Evolutionary conservation across 2,888 invertebrate species (phyloP).

Genomic region (Aricia artaxerxes): DNA sequence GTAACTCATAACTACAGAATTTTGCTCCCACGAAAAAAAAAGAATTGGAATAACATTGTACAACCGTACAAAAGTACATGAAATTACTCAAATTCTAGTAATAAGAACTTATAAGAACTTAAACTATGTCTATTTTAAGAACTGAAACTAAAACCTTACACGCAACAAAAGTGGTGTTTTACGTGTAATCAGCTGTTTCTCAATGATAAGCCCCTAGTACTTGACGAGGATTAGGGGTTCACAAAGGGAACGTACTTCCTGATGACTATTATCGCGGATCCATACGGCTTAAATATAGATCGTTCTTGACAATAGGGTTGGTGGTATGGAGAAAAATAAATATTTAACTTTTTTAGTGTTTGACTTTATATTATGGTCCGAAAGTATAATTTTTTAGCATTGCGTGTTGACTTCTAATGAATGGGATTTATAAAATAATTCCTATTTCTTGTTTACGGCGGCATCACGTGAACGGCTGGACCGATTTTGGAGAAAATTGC

Average conservation of each 20-base stretch:
- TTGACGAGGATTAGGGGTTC: constrained; percentile 22
- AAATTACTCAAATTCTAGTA: neutral
- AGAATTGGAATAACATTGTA: no score
- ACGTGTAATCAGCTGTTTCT: constrained; percentile 19
- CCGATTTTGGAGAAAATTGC: no score
- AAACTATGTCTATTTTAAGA: neutral
- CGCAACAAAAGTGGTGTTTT: neutral
- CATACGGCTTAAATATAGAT: constrained; percentile 19
- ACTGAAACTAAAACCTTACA: neutral
- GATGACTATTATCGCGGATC: constrained; percentile 23
- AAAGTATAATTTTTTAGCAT: neutral
- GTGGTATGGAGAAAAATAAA: neutral
- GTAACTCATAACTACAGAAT: no score
- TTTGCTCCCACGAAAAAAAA: no score
- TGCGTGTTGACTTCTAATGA: no score
- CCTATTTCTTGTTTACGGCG: no score
- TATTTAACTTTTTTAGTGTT: no score
- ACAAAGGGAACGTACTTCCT: constrained; percentile 28
- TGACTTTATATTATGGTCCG: no score
- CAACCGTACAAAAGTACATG: no score
- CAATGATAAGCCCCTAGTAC: constrained; percentile 22
- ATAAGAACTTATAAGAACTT: neutral
- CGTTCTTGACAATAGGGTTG: constrained; percentile 5
- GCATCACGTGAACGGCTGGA: no score
- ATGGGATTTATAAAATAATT: no score